Conservation (phyloP, 2,113 vertebrate species). For the Halcyon malimbica region DNA sequence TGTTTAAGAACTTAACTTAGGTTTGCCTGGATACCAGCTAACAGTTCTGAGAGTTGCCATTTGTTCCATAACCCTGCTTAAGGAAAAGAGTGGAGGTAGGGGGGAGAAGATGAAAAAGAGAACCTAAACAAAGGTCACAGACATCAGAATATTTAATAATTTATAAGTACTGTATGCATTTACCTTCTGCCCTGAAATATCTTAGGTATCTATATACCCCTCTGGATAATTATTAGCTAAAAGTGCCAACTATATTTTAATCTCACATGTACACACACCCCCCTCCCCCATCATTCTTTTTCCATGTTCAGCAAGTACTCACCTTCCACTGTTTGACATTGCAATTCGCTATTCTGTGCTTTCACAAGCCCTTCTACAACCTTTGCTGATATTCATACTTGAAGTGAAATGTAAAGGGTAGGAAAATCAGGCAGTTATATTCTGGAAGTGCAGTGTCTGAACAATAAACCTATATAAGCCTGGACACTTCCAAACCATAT, state of each 20-base stretch:
- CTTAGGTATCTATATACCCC: background rate
- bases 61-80: background rate
- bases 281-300: background rate
- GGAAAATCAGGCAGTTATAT: background rate
- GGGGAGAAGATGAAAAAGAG: background rate
- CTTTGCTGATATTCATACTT: background rate
- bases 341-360: background rate
- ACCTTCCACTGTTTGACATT: background rate
- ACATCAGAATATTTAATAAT: background rate
- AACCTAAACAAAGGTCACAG: background rate
- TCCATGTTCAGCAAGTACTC: background rate
- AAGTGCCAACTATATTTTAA: background rate
- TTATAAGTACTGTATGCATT: background rate
- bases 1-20: background rate
- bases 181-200: background rate
- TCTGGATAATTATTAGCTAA: background rate
- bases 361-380: background rate
- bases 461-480: background rate
- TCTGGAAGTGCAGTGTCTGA: background rate
- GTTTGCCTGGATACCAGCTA: background rate
- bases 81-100: rapidly evolving
- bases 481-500: background rate
- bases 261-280: background rate
- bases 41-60: background rate
- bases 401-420: background rate